Percentiles rank a stretch among this genome's conserved stretches.
Conservation (phyloP, 1,140 invertebrate species). For the Drosophila athabasca region DNA sequence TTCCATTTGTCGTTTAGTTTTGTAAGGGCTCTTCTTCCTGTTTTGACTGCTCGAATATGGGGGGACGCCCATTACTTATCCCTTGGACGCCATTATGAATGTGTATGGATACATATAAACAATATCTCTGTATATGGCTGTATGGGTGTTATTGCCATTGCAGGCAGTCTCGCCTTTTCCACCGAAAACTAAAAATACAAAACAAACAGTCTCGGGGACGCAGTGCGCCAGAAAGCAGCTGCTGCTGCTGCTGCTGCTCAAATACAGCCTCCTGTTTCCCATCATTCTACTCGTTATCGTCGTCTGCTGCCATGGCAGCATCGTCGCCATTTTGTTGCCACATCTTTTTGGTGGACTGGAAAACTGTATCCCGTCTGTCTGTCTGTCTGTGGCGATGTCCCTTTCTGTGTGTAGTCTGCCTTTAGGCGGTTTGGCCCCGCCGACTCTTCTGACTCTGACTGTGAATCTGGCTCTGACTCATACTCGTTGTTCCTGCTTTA, state of each 20-base stretch:
- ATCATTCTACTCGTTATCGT: slow-evolving; percentile 32
- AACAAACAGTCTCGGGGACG: slow-evolving; percentile 28
- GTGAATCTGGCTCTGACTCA: too few species aligned
- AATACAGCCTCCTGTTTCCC: slow-evolving; percentile 29
- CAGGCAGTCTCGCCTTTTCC: slow-evolving; percentile 10
- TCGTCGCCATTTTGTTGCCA: slow-evolving; percentile 53
- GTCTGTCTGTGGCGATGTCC: slow-evolving; percentile 20
- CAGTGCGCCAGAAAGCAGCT: slow-evolving; percentile 32
- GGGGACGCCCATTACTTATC: slow-evolving; percentile 48
- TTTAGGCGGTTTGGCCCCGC: slow-evolving; percentile 28
- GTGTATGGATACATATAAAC: too few species aligned
- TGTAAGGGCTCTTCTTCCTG: slow-evolving; percentile 43
- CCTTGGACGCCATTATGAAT: slow-evolving; percentile 45
- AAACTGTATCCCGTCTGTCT: slow-evolving; percentile 24
- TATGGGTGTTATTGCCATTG: slow-evolving; percentile 37
- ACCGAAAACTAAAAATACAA: slow-evolving; percentile 38
- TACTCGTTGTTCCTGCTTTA: slow-evolving; percentile 8
- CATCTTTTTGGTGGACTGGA: slow-evolving; percentile 36
- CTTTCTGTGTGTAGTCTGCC: slow-evolving; percentile 19
- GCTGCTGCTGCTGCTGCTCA: neutral
- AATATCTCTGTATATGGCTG: slow-evolving; percentile 11
- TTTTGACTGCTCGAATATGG: slow-evolving; percentile 46
- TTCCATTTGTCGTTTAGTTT: slow-evolving; percentile 52
- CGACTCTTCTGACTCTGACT: too few species aligned
- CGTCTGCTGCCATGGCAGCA: slow-evolving; percentile 50